Evolutionary conservation across 2,888 invertebrate species (phyloP), one percentile per base, ranked within the genome.

Genomic region (Incurvaria masculella): DNA sequence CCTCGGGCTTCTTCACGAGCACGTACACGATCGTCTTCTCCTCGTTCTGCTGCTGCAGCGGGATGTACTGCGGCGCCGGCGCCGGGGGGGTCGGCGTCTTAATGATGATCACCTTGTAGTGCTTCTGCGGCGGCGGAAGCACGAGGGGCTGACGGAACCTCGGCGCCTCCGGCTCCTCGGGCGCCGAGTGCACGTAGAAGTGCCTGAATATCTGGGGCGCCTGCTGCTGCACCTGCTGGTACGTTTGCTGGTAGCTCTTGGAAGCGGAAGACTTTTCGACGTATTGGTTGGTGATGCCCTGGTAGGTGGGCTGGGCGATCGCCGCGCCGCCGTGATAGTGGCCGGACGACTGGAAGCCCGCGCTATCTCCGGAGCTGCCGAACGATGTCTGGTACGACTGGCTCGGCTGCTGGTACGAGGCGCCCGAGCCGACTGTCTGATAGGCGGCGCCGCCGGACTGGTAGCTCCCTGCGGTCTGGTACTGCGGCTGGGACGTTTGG

Each of bases 61-160:
- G 86, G 51, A 88, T 82, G 11, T 84, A 69, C 52, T 87, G 87
- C 2, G 84, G 86, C 27, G 83, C 81, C 42, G 83, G 82, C 33
- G 82, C 82, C 42, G 82, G 79, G 53, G 83, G 79, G 27, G 83
- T 79, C 44, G 89, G 89, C 10, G 88, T 85, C 66, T 89, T 89
- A 62, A 89, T 88, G 76, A 89, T 89, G 65, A 89, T 88, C 57
- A 89, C 88, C 64, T 89, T 89, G 79, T 89, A 87, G 64, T 88
- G 88, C 59, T 88, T 88, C 63, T 88, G 87, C 18, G 88, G 79
- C 26, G 86, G 81, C 4, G 85, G 83, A 1, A 82, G 66, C 2
- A 79, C 74, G 1, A 76, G 65, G 49, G 85, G 82, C 14, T 83
- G 81, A 55, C 84, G 81, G 47, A 76, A 69, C 49, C 81, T 83